Base-by-base conservation (phyloP, 2,888 invertebrate genomes). In the Leptogaster cylindrica region DNA sequence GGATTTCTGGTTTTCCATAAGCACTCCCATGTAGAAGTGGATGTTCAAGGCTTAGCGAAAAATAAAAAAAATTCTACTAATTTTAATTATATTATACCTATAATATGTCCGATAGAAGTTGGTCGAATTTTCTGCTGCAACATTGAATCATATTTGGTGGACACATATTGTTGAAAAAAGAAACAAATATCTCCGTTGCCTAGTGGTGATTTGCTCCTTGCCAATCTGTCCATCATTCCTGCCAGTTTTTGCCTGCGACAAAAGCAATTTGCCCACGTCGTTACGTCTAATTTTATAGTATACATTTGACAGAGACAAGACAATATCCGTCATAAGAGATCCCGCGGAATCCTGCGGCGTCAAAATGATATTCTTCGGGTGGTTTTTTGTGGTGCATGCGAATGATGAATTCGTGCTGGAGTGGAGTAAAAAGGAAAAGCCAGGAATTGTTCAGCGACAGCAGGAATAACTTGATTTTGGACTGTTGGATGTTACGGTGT, bases 241-340 rank as follows among this genome's bases (percentile, higher is more conserved):
- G 25, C 25, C 23, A 12, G 46, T 46, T 46, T 46, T 46, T 46
- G n/a, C n/a, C n/a, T n/a, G 16, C 2, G 10, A 8, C 46, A 8
- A 46, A 7, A 4, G 46, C n/a, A 46, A 46, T 46, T 46, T 25
- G 46, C 16, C 5, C 46, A 25, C 46, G 25, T 46, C 46, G 46
- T 25, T 46, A 46, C 46, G 46, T 25, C 46, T 46, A 46, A 46
- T 46, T 46, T 46, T 46, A 46, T 46, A 46, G 46, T 46, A 23
- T 46, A 23, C 46, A 46, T 25, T 25, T 61, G 41, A 41, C 61
- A 39, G 18, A 23, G 20, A 61, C 61, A 61, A 41, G 61, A 61
- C 61, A 61, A 61, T 61, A 61, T 61, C 61, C 39, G 61, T 61
- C 61, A 61, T 41, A 36, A 18, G 39, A 14, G 39, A 39, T 41